These are phyloP conservation scores for Elymnias hypermnestra DNA, from an alignment of 1,140 invertebrate genomes.

Conservation along the genomic window DNA sequence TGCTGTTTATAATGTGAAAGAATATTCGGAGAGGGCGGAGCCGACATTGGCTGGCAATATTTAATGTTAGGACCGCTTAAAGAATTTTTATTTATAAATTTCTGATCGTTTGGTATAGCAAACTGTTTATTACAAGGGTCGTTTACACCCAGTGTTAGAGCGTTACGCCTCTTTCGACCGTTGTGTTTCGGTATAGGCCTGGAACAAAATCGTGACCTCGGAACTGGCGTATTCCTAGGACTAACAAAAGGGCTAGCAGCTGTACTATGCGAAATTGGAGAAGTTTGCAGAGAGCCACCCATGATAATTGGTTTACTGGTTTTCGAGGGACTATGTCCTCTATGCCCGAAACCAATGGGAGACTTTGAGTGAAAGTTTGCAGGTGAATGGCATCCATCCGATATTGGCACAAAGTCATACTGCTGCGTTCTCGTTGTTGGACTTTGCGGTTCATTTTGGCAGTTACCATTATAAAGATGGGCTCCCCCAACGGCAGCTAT, in stretches of 20 bases:
- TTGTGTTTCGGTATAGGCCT: conserved; percentile 61
- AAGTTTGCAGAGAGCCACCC: conserved; percentile 59
- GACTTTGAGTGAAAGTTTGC: conserved; percentile 69
- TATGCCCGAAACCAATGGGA: conserved; percentile 47
- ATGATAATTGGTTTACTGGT: conserved; percentile 64
- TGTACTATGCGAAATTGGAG: conserved; percentile 62
- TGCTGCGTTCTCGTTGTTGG: conserved; percentile 81
- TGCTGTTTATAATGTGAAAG: conserved; percentile 62
- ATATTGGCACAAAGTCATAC: conserved; percentile 91
- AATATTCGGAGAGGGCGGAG: conserved; percentile 77
- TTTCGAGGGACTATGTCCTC: conserved; percentile 60
- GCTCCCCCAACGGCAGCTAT: conserved; percentile 28
- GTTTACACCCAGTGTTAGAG: conserved; percentile 41
- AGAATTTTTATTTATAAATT: conserved; percentile 48
- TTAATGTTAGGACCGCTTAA: conserved; percentile 48
- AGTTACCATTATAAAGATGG: conserved; percentile 57
- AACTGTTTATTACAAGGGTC: conserved; percentile 54
- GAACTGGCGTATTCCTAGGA: conserved; percentile 85
- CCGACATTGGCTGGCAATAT: conserved; percentile 76
- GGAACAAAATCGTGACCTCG: conserved; percentile 70
- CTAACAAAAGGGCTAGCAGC: conserved; percentile 89
- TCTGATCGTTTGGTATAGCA: conserved; percentile 66
- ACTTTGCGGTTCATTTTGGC: conserved; percentile 71
- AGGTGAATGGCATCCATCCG: conserved; percentile 81
- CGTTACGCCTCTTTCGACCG: conserved; percentile 49